Evolutionary conservation across 1,140 invertebrate genomes (phyloP), one percentile per base, ranked within the genome.

Genomic region (Idris sp.): DNA sequence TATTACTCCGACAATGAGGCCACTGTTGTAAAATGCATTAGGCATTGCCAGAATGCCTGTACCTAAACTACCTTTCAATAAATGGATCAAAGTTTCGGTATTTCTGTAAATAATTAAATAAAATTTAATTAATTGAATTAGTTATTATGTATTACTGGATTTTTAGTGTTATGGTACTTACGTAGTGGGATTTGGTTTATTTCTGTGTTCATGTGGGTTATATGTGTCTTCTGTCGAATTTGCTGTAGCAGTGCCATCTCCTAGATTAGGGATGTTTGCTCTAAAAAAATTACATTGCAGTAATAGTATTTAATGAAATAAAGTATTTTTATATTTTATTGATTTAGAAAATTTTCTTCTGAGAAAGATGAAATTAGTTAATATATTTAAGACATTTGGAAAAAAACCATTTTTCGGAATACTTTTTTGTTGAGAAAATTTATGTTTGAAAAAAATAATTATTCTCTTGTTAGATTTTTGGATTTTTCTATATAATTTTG

Each of bases 1-100:
- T 33, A 93, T 79, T 2, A 90, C 86, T 10, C 93, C 92, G 18
- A 91, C 86, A 0, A 91, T 40, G 31, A 94, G 90, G 16, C 96
- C 96, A 30, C 95, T 89, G 81, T 96, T 92, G 38, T 88, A 88
- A 67, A 97, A 93, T 0, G 96, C 95, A 78, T 92, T 91, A 1
- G 96, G 94, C 93, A 97, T 96, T 10, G 96, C 95, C 38, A 97
- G 81, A 35, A 97, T 94, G 4, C 96, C 96, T 0, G 96, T 97
- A 4, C 96, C 96, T 48, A 97, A 90, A 79, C 95, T 96, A 14
- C 93, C 94, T 79, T 96, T 96, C 11, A 96, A 82, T 64, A 96
- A 83, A 81, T 96, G 94, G 68, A 95, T 91, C 68, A 96, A 87
- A 0, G 94, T 96, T 58, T 95, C 93, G 16, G 86, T 85, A 85